Evolutionary conservation across 37 sponge, comb jelly and placozoan species (phyloP), one percentile per base, ranked within the genome.

Genomic region (Mnemiopsis leidyi): DNA sequence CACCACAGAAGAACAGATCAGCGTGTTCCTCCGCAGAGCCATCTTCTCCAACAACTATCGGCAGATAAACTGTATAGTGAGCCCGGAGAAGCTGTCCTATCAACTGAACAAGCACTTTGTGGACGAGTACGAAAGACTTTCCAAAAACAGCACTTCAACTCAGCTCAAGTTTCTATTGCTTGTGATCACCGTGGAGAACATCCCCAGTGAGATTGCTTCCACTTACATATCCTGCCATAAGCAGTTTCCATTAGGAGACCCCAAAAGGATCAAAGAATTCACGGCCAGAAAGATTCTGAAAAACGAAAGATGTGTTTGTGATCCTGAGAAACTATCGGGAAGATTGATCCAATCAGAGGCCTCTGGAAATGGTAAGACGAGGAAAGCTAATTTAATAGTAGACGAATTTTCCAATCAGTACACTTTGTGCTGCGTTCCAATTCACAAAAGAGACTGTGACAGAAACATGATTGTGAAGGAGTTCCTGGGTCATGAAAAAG

Each of bases 21-120:
- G n/a, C 35, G 61, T 40, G 3, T 85, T 85, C 61, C 24, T 85
- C 48, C 32, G 61, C 2, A 36, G 90, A 39, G 35, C 61, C 30
- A 40, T 85, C 0, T 39, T 85, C 1, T 21, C 30, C 0, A 85
- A 85, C 30, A 26, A 85, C 29, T 38, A 28, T 3, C n/a, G 61
- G 0, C 61, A 23, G 3, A 23, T 85, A 26, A 85, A 85, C 90
- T 85, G 90, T 26, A 40, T 85, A 9, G 90, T 85, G 24, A 39
- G 90, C 26, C 90, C 90, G 0, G 90, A 85, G 29, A 38, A 85
- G n/a, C 40, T 85, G 48, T 33, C 39, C 38, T 85, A 85, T 26
- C 61, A 85, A 28, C 61, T 85, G 48, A 85, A 85, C 61, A 28
- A 33, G 5, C 61, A 85, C 90, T 85, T 85, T 33, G 35, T 85